Evolutionary conservation across 2,113 vertebrate species (phyloP), one percentile per base, ranked within the genome.

Genomic region (Salvator merianae): DNA sequence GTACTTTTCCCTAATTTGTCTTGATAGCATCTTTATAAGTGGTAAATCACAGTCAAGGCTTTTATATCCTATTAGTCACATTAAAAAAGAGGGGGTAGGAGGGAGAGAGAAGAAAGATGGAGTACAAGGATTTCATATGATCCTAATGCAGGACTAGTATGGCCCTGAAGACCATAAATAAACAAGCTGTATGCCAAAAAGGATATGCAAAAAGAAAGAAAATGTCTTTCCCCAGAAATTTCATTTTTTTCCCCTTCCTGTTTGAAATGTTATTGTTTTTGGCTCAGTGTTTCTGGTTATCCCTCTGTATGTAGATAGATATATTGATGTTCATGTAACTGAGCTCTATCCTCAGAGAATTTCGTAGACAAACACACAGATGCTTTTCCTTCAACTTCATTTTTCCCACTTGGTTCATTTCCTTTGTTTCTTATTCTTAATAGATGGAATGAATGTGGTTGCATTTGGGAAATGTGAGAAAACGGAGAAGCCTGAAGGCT

Each of bases 391-490:
- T 90, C 88, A 53, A 14, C 76, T 83, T 90, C 84, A 71, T 77
- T 90, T 75, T 86, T 88, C 81, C 62, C 38, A 22, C 3, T 82
- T 79, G 87, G 10, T 77, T 90, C 83, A 88, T 93, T 87, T 84
- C 83, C 62, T 88, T 86, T 32, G 1, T 89, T 89, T 86, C 86
- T 88, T 77, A 77, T 34, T 86, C 16, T 69, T 89, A 93, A 81
- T 79, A 86, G 53, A 63, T 59, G 84, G 78, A 93, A 87, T n/a
- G 77, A 91, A 93, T 89, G 69, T 28, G 70, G 81, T 86, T 32
- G 75, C 84, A 90, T 84, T 78, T 91, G 84, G 74, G 89, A 90
- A 88, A 55, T 79, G 87, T 90, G 71, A 89, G 72, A 38, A 90
- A 86, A 76, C 2, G 20, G 82, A 16, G 6, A 86, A 81, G 59